These are phyloP conservation scores for Drosophila yooni DNA, from an alignment of 2,888 invertebrate genomes.

Conservation along the genomic window DNA sequence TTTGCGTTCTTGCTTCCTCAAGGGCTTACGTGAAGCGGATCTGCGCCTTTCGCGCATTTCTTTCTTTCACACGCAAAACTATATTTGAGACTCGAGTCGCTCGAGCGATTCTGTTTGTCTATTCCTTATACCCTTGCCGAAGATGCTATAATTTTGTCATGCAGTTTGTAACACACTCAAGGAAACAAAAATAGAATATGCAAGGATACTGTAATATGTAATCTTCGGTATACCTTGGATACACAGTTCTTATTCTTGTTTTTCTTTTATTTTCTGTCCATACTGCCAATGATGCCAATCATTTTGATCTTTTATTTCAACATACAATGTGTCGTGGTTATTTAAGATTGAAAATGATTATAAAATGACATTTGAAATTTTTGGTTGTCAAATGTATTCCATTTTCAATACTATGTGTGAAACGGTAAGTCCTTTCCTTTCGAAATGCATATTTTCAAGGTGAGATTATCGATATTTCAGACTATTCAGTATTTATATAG, in stretches of 20 bases:
- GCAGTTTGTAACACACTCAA: not conserved
- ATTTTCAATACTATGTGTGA: not conserved
- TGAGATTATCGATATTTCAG: not conserved
- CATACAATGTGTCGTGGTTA: conserved; percentile 13
- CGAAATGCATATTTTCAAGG: not conserved
- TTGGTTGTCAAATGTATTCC: not conserved
- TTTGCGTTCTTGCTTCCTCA: conserved; percentile 26
- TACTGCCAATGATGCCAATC: conserved; percentile 48
- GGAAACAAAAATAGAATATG: not conserved
- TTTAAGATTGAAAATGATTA: conserved; percentile 22
- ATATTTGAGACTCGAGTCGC: not conserved
- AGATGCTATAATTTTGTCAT: not conserved
- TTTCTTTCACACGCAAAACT: conserved; percentile 10
- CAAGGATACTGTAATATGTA: not conserved
- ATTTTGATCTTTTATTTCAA: conserved; percentile 38
- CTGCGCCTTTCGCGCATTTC: not conserved
- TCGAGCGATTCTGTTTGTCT: conserved; percentile 1
- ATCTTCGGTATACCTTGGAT: not conserved
- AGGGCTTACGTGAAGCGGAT: conserved; percentile 37
- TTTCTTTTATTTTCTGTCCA: not conserved
- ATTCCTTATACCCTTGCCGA: not conserved
- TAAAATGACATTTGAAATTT: conserved; percentile 8
- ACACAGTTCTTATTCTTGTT: not conserved
- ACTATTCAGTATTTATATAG: not conserved
- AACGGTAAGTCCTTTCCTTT: not conserved